phyloP scores from a whole-genome alignment of 1,140 invertebrate species.

The Periplaneta americana region DNA sequence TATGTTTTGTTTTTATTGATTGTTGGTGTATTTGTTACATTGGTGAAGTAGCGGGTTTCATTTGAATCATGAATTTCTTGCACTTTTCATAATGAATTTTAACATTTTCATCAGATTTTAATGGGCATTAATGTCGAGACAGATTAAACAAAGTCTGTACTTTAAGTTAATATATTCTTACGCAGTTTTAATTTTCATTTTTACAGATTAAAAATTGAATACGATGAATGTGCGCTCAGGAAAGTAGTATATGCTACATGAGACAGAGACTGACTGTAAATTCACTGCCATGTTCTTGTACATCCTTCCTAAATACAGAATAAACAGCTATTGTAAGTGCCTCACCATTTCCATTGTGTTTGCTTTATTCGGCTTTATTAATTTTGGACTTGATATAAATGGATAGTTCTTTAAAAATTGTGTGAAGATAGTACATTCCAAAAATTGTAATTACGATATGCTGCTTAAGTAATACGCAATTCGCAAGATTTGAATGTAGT shows the following conservation, averaged over 20 bases:
- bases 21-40: not conserved
- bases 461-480: too few relatives aligned
- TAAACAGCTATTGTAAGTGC: not conserved
- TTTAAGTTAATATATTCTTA: too few relatives aligned
- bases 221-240: not conserved
- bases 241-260: not conserved
- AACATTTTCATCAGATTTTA: too few relatives aligned
- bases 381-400: too few relatives aligned
- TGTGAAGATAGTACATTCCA: too few relatives aligned
- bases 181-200: too few relatives aligned
- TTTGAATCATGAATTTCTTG: not conserved
- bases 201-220: not conserved
- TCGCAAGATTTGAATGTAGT: too few relatives aligned
- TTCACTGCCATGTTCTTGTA: not conserved
- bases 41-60: not conserved
- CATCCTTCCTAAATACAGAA: not conserved
- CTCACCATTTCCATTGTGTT: not conserved
- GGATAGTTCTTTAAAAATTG: too few relatives aligned
- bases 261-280: not conserved
- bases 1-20: not conserved
- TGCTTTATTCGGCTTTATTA: not conserved
- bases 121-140: too few relatives aligned
- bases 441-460: too few relatives aligned
- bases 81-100: not conserved
- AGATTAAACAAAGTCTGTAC: too few relatives aligned